Evolutionary conservation across 1,140 invertebrate genomes (phyloP), one percentile per base, ranked within the genome.

Genomic region (Helicoverpa zea): DNA sequence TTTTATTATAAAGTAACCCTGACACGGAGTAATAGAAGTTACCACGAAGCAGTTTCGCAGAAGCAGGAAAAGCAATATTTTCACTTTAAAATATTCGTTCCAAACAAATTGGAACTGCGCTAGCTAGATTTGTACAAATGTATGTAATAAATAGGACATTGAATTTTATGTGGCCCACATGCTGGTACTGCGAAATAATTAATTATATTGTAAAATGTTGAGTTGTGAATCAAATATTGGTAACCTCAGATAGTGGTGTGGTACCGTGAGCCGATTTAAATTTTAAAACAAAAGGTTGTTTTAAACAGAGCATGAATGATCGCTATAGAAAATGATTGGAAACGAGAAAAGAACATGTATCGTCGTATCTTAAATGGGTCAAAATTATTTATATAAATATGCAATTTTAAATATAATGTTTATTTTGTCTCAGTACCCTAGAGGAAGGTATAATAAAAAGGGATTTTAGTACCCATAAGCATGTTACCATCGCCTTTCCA

Each of bases 401-500:
- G 18, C 43, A 43, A 49, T 49, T 68, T 23, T 23, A 68, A 49
- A 68, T 23, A 14, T 23, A 47, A 68, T 51, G 16, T 43, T n/a
- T 47, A 43, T 43, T n/a, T 18, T 18, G 47, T 66, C 3, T 18
- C 23, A 49, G 16, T 16, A 43, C 9, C 43, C 64, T 23, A 11
- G 11, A 12, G 43, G 16, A 49, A 49, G 43, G 43, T 43, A 43
- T 49, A 23, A 23, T 23, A 23, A 49, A 16, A 72, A 30, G 49
- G 47, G 23, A 54, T 72, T 72, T 52, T 72, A 52, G 47, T 49
- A 51, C 12, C 13, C 43, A 13, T 72, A 72, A 72, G 68, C 52
- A 54, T 72, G 64, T 72, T 72, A 51, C 49, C 29, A 52, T 51
- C 47, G 49, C 47, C 12, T 51, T 51, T 30, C 52, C 14, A 72